Conservation (phyloP, 2,113 vertebrate species). For the Aythya baeri region DNA sequence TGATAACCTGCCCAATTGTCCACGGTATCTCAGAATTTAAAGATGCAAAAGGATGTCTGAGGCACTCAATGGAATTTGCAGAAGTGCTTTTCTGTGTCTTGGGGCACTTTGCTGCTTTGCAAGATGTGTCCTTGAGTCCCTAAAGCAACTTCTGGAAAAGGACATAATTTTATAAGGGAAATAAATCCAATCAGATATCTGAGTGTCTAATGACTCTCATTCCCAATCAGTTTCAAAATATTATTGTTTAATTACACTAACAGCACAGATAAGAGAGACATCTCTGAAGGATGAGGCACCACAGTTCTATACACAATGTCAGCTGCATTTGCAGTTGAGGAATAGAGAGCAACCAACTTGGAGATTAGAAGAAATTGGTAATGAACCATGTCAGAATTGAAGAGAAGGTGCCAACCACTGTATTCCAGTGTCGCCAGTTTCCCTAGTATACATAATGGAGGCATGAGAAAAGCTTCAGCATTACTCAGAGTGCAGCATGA, state of each 20-base stretch:
- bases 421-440: background rate
- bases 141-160: background rate
- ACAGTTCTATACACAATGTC: background rate
- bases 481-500: background rate
- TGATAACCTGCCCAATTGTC: background rate
- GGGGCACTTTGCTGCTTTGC: background rate
- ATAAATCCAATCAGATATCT: background rate
- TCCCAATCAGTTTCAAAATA: background rate
- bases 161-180: background rate
- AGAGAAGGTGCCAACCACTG: background rate
- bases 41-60: background rate
- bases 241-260: constrained; percentile 19
- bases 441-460: background rate
- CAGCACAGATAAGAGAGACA: background rate
- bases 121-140: background rate
- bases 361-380: background rate
- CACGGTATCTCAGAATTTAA: background rate
- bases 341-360: background rate
- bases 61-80: background rate
- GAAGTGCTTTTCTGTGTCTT: background rate
- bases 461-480: background rate
- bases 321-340: background rate
- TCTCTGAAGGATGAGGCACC: background rate
- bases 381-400: background rate
- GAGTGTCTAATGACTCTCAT: background rate